Evolutionary conservation across 2,888 invertebrate species (phyloP), one percentile per base, ranked within the genome.

Genomic region (Entomobrya proxima): DNA sequence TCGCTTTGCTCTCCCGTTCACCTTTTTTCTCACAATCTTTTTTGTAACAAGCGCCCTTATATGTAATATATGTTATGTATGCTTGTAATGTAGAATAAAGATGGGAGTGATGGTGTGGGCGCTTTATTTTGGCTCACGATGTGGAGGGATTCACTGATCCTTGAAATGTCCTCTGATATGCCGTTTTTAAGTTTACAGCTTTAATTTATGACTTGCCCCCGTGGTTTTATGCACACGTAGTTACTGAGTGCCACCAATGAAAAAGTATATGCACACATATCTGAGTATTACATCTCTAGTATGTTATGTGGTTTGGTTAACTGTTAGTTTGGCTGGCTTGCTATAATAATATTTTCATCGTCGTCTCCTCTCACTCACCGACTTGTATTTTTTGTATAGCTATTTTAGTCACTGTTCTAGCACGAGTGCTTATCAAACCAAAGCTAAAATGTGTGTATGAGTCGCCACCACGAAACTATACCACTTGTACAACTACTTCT

Each of bases 121-220:
- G 50, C 78, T 78, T 72, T 72, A 72, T 72, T 82, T 85, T 85
- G 85, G 79, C 85, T 85, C 79, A 30, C 27, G 85, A 78, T 78
- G 79, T 78, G 37, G 79, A 74, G 79, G 84, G 69, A 78, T 78
- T 85, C 85, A 85, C 85, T 85, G 85, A 85, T 85, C 85, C 85
- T 85, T 85, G 85, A 85, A 85, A 85, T 85, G 85, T 85, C 79
- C 85, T 85, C 85, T 72, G 85, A 85, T 85, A 85, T 85, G 85
- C 85, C 85, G 85, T 85, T 85, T 85, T 85, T 85, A 85, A 85
- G 85, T 85, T 85, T 85, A 85, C 85, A 85, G 85, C 85, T 85
- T 85, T 85, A 85, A 85, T 85, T 85, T 85, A 85, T 85, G 85
- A 50, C 74, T 79, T 79, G 85, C 85, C 85, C 85, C 85, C 79